A percentile compares a stretch with the other conserved stretches of the same genome.
Conservation (phyloP, 2,113 vertebrate genomes). For the Dipodomys stephensi region DNA sequence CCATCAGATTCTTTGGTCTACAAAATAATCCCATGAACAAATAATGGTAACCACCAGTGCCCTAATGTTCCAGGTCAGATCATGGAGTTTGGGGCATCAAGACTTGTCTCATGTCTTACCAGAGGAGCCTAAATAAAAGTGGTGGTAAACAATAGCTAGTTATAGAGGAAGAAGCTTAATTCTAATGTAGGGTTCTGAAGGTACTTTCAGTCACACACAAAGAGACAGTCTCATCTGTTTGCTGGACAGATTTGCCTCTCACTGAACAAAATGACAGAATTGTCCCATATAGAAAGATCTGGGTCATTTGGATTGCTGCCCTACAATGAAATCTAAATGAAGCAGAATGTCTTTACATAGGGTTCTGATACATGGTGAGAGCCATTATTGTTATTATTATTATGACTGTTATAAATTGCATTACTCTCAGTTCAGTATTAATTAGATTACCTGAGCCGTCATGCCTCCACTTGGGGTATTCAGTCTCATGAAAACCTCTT, state of each 20-base stretch:
- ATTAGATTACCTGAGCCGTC: background rate
- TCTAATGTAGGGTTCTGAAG: background rate
- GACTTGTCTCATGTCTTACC: background rate
- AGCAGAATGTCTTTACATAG: background rate
- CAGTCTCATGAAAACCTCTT: background rate
- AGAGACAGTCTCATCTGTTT: background rate
- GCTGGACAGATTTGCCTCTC: background rate
- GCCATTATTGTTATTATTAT: background rate
- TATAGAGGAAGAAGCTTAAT: background rate
- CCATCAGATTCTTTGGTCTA: background rate
- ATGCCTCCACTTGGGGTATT: background rate
- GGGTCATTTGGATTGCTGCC: slow-evolving; percentile 38
- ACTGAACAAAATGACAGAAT: slow-evolving; percentile 31
- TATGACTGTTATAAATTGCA: background rate
- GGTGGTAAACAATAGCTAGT: background rate
- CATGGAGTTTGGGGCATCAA: too few species aligned
- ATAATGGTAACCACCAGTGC: accelerated
- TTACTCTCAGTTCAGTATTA: background rate
- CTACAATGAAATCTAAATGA: background rate
- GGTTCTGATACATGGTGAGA: background rate
- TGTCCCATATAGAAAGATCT: slow-evolving; percentile 51
- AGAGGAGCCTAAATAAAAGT: background rate
- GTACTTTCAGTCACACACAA: background rate
- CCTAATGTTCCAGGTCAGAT: too few species aligned
- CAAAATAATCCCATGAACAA: background rate